These are phyloP conservation scores for Sebastes elongatus DNA, from an alignment of 2,797 vertebrate species.

Conservation along the genomic window DNA sequence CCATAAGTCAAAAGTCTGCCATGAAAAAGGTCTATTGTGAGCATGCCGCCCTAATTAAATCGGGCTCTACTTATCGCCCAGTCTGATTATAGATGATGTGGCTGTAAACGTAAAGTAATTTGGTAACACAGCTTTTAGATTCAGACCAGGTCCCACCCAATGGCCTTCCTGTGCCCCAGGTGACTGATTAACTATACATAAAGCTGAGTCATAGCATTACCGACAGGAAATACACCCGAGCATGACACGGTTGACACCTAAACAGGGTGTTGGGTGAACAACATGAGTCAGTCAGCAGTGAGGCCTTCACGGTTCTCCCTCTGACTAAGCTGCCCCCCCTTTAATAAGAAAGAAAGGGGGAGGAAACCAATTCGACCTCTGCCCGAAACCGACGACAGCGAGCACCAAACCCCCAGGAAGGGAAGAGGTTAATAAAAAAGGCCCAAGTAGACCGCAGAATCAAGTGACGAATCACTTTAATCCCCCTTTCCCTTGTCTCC, in stretches of 20 bases:
- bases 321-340: slow-evolving; percentile 27
- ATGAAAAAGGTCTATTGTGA: neutral
- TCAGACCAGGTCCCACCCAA: slow-evolving; percentile 7
- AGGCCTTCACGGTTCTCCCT: slow-evolving; percentile 26
- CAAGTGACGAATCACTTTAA: slow-evolving; percentile 77
- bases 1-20: neutral
- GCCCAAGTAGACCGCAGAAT: slow-evolving; percentile 59
- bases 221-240: slow-evolving; percentile 47
- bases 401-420: slow-evolving; percentile 46
- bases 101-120: neutral
- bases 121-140: neutral
- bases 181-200: slow-evolving; percentile 42
- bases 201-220: slow-evolving; percentile 68
- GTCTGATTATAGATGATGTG: neutral
- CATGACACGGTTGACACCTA: slow-evolving; percentile 43
- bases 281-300: slow-evolving; percentile 53
- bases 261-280: slow-evolving; percentile 49
- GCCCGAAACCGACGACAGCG: neutral
- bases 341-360: neutral
- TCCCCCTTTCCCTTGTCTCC: slow-evolving; percentile 58
- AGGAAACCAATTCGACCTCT: slow-evolving; percentile 25
- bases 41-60: neutral
- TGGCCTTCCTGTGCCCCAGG: neutral
- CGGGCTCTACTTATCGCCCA: neutral
- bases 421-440: slow-evolving; percentile 58